Evolutionary conservation across 1,140 invertebrate species (phyloP), one percentile per base, ranked within the genome.

Genomic region (Stegodyphus dumicola): DNA sequence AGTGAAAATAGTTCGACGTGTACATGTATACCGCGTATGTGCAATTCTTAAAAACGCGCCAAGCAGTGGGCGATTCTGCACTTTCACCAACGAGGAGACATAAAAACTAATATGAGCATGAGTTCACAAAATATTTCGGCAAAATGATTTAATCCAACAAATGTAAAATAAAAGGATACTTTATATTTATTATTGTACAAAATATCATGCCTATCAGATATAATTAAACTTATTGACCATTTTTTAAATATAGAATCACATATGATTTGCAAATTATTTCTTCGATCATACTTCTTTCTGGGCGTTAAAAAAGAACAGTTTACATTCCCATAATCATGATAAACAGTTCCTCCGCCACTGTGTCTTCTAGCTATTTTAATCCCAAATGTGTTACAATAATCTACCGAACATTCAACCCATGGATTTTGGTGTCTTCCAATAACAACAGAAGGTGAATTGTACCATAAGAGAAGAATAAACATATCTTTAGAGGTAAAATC

Each of bases 401-500:
- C 87, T 0, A 96, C 90, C 90, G 98, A 96, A 4, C 95, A 94
- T 91, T 99, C 98, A 18, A 94, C 90, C 95, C 97, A 99, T 2
- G 97, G 96, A 91, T 99, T 99, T 90, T 99, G 98, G 91, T 99
- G 96, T 64, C 96, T 92, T 2, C 98, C 98, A 89, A 99, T 95
- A 0, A 99, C 97, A 73, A 99, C 95, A 90, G 96, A 95, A 0
- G 97, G 97, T 88, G 94, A 92, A 91, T 99, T 99, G 74, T 94
- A 92, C 96, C 97, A 99, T 65, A 99, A 90, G 88, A 99, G 92
- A 88, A 99, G 91, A 0, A 98, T 91, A 90, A 77, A 65, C 1
- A 81, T 52, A 64, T 96, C 93, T 78, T 95, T 93, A 4, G 91
- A 92, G 10, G 77, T 54, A 87, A 97, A 96, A 90, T 97, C 93